Evolutionary conservation across 1,140 invertebrate species (phyloP), one percentile per base, ranked within the genome.

Genomic region (Pentalonia nigronervosa): DNA sequence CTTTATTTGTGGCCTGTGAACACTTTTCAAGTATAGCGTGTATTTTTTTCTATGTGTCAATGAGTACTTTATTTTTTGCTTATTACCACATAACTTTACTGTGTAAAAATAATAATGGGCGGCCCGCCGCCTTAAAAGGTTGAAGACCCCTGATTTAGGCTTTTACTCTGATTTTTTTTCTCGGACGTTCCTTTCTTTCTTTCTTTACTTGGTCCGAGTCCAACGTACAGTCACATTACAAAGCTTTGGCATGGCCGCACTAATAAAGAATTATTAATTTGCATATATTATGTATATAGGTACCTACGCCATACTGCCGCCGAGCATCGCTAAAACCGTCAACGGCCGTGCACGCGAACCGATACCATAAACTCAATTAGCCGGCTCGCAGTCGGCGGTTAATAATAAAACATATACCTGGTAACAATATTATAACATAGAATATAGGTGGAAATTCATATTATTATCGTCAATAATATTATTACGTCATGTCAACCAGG

Each of bases 281-380:
- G 84, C 84, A 47, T 47, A 47, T 47, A 86, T 47, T n/a, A n/a
- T n/a, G n/a, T n/a, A n/a, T n/a, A n/a, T n/a, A 41, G 41, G 41
- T 41, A 41, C 41, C 41, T 41, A 84, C 84, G 30, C 9, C 7
- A 30, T 14, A 17, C 60, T 76, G 14, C 45, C 47, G 30, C 23
- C 36, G 56, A 41, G 14, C 50, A 47, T 36, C 34, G 89, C 23
- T 25, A 90, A 60, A 90, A 60, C 89, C 89, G 34, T 90, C 34
- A 53, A 23, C 47, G 48, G 7, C 48, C 21, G 36, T 45, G 34
- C 89, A 53, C 88, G 48, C 88, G 20, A 90, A 90, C 47, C 36
- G 34, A 90, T 90, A 90, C 48, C 88, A 36, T 90, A 90, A 90
- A 90, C 50, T 90, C 88, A 56, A 56, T 90, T 90, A 56, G 60